Evolutionary conservation across 2,113 vertebrate genomes (phyloP), one percentile per base, ranked within the genome.

Genomic region (Saccopteryx bilineata): DNA sequence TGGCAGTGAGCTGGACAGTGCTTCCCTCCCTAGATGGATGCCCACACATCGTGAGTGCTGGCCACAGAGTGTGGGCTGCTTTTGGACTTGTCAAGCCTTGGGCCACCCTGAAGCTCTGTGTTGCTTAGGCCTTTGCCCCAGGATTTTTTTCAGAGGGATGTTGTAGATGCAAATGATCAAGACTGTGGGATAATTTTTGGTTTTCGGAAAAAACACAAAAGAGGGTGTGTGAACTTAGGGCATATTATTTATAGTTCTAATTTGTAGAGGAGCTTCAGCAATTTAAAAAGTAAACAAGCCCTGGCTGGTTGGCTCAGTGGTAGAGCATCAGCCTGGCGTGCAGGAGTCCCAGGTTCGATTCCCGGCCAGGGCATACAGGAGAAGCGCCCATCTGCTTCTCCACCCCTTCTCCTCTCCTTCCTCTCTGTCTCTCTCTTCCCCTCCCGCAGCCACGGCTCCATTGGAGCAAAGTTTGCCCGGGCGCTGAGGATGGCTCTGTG

Each of bases 41-140:
- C 48, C 52, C 81, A 3, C 1, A 0, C 5, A 5, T 1, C 0
- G 21, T n/a, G 14, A n/a, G 23, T 21, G 0, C 26, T 2, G 15
- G 1, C 18, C n/a, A 23, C 10, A 5, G 72, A 50, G 79, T 6
- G 6, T 39, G 76, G 24, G 2, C 15, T 0, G 0, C 5, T 52
- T 31, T 17, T 2, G 71, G 39, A 17, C 50, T 3, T 7, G 5
- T n/a, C 80, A 1, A 0, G 60, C 12, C n/a, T 13, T 9, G 56
- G 46, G n/a, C 50, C 10, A 0, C 33, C 9, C 19, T 24, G 21
- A 3, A 18, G 52, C 56, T 56, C 39, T 50, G 56, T 28, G 69
- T 33, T 61, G 65, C 80, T 74, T 28, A 75, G 72, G 50, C 39
- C 23, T 95, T 65, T 50, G 52, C 65, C 46, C 33, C 46, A 56